phyloP scores from a whole-genome alignment of 2,113 vertebrate genomes.

The Aegithalos caudatus region DNA sequence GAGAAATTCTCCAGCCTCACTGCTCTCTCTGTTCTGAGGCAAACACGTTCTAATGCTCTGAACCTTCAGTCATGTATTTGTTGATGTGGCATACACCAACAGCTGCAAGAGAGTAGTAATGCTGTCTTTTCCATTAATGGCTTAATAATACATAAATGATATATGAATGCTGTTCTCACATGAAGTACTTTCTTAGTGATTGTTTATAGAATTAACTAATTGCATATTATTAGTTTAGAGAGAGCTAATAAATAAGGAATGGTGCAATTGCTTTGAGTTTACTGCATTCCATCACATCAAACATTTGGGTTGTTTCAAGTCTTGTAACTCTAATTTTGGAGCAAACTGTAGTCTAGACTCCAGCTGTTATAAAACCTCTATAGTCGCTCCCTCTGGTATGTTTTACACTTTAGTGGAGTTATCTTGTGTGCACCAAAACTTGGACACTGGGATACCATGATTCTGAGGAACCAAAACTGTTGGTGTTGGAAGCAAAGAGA shows the following conservation, averaged over 20 bases:
- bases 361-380: not conserved
- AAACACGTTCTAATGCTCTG: not conserved
- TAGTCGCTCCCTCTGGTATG: fast-evolving
- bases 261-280: not conserved
- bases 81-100: not conserved
- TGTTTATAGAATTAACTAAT: not conserved
- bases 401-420: not conserved
- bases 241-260: not conserved
- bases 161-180: not conserved
- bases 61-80: not conserved
- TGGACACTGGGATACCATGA: not conserved
- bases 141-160: not conserved
- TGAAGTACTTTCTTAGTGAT: not conserved
- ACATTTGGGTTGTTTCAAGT: not conserved
- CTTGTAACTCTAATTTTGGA: not conserved
- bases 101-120: not conserved
- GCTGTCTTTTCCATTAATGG: not conserved
- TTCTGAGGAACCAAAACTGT: not conserved
- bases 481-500: not conserved
- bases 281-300: not conserved
- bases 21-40: not conserved
- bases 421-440: not conserved
- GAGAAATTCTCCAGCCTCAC: not conserved
- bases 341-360: not conserved
- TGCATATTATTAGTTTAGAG: not conserved